These are phyloP conservation scores for Caiman crocodilus DNA, from an alignment of 2,797 vertebrate species.

Conservation along the genomic window DNA sequence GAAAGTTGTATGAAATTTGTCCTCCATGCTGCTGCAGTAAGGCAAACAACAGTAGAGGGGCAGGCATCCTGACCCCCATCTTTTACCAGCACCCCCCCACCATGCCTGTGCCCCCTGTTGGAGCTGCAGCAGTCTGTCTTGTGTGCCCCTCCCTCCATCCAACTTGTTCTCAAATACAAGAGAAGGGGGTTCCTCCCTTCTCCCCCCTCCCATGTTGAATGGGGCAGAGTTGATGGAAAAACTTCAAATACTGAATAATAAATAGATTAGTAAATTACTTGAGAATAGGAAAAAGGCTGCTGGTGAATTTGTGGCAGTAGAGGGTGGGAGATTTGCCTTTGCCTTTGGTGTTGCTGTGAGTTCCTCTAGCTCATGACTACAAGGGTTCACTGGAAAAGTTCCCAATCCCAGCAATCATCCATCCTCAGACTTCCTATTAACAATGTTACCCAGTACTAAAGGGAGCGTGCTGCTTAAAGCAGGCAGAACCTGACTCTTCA, in stretches of 20 bases:
- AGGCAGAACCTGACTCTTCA: neutral
- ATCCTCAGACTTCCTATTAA: neutral
- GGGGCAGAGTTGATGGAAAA: neutral
- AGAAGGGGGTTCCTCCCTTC: too few species aligned
- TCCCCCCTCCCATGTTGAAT: too few species aligned
- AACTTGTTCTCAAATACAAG: too few species aligned
- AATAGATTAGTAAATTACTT: neutral
- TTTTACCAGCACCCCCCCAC: too few species aligned
- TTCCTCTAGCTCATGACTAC: neutral
- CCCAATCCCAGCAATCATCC: neutral
- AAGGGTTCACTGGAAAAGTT: neutral
- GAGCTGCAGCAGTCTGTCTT: too few species aligned
- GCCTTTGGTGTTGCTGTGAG: neutral
- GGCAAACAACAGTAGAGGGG: too few species aligned
- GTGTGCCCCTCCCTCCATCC: too few species aligned
- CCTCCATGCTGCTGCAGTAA: too few species aligned
- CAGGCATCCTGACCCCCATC: too few species aligned
- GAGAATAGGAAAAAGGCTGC: neutral
- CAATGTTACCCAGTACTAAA: neutral
- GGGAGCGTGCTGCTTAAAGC: fast-evolving
- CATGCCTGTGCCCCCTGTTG: too few species aligned
- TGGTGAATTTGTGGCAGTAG: neutral
- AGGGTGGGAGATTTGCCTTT: neutral
- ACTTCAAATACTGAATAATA: neutral
- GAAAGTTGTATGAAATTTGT: too few species aligned